These are phyloP conservation scores for Clepsis dumicolana DNA, from an alignment of 2,888 invertebrate genomes.

Conservation along the genomic window DNA sequence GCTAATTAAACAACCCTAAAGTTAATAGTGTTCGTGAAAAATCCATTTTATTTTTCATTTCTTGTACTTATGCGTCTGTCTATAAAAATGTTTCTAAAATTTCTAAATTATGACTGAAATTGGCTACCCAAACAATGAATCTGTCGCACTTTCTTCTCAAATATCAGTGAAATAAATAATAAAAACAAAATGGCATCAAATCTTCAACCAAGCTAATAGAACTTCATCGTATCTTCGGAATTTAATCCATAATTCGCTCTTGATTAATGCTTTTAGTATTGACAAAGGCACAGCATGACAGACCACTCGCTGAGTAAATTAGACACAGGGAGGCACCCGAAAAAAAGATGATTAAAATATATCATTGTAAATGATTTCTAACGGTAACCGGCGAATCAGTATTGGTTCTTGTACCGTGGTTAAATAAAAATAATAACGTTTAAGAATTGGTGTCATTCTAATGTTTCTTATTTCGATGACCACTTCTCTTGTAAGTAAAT, in stretches of 20 bases:
- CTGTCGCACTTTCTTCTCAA: neutral
- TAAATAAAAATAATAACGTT: slow-evolving; percentile 27
- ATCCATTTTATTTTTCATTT: too few species aligned
- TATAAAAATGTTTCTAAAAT: too few species aligned
- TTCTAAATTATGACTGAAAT: neutral
- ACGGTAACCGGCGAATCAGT: slow-evolving; percentile 48
- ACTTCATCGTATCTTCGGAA: slow-evolving; percentile 24
- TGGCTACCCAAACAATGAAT: neutral
- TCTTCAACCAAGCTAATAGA: slow-evolving; percentile 54
- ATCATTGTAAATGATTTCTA: slow-evolving; percentile 56
- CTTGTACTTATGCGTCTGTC: too few species aligned
- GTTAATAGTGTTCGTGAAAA: too few species aligned
- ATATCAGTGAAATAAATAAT: neutral
- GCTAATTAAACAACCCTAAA: too few species aligned
- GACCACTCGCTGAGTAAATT: slow-evolving; percentile 75
- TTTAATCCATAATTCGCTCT: slow-evolving; percentile 66
- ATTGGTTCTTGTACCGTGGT: slow-evolving; percentile 17
- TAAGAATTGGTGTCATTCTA: slow-evolving; percentile 18
- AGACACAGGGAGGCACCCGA: slow-evolving; percentile 60
- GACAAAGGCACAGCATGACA: slow-evolving; percentile 76
- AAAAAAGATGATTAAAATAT: slow-evolving; percentile 56
- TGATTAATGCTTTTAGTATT: slow-evolving; percentile 76
- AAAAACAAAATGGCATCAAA: slow-evolving; percentile 57
- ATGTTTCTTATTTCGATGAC: neutral
- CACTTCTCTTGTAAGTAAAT: too few species aligned